Conservation (phyloP, 2,797 vertebrate species). For the Artibeus jamaicensis region DNA sequence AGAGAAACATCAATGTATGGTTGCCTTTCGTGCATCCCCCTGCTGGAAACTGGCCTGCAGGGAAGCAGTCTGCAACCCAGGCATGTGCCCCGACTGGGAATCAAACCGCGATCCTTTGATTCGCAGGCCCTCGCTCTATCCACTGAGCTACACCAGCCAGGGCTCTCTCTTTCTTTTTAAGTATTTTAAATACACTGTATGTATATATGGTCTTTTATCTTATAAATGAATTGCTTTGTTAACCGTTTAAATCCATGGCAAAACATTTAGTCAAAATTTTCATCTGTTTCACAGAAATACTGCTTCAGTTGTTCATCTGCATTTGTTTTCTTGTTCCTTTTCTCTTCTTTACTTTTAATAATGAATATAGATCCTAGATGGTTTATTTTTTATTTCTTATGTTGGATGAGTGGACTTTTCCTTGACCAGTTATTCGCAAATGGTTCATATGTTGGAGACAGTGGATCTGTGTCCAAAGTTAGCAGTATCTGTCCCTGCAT, state of each 20-base stretch:
- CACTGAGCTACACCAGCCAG: too few relatives aligned
- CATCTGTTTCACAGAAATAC: not conserved
- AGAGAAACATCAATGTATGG: too few relatives aligned
- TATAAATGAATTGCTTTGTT: conserved; percentile 14
- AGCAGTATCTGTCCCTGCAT: not conserved
- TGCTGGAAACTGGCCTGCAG: too few relatives aligned
- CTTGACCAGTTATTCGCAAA: conserved; percentile 20
- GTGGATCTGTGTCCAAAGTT: not conserved
- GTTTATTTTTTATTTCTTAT: conserved; percentile 9
- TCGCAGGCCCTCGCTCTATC: too few relatives aligned
- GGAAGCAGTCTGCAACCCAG: too few relatives aligned
- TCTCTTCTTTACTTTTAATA: not conserved
- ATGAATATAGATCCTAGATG: not conserved
- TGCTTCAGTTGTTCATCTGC: not conserved
- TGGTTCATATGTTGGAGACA: not conserved
- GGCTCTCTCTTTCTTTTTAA: conserved; percentile 25
- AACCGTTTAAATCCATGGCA: not conserved
- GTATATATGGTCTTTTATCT: not conserved
- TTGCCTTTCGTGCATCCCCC: too few relatives aligned
- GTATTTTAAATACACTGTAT: not conserved
- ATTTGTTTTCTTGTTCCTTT: conserved; percentile 18
- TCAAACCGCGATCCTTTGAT: too few relatives aligned
- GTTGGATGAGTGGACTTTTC: conserved; percentile 2
- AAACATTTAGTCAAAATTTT: not conserved
- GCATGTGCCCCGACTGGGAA: too few relatives aligned